Conservation (phyloP, 2,888 invertebrate genomes). For the Anodontia alba region DNA sequence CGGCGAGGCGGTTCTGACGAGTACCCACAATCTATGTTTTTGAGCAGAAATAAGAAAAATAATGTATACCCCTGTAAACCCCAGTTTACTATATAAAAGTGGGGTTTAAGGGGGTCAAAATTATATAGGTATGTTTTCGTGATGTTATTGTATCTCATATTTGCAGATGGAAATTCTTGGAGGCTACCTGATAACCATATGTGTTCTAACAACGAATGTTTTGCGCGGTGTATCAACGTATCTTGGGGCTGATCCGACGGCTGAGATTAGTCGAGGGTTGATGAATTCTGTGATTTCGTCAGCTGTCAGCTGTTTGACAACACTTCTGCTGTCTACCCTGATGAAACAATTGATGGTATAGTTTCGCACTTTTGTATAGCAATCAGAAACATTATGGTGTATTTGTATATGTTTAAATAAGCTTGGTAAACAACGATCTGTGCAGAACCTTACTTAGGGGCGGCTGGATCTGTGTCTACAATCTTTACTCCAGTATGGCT, state of each 20-base stretch:
- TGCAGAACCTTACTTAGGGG: too few species aligned
- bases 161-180: conserved; percentile 45
- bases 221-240: conserved; percentile 34
- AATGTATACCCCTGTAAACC: too few species aligned
- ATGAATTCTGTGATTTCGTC: conserved; percentile 37
- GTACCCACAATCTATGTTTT: too few species aligned
- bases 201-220: conserved; percentile 32
- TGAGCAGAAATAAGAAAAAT: too few species aligned
- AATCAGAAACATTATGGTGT: background rate
- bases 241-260: conserved; percentile 26
- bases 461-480: too few species aligned
- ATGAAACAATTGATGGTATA: conserved; percentile 31
- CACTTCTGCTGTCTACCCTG: conserved; percentile 13
- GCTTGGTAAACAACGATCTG: too few species aligned
- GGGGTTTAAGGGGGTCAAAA: too few species aligned
- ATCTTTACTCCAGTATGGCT: too few species aligned
- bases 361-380: conserved; percentile 8
- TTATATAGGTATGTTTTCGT: too few species aligned
- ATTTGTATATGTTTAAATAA: background rate
- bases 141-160: background rate
- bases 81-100: too few species aligned
- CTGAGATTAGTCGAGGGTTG: conserved; percentile 19
- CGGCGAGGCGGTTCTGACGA: too few species aligned
- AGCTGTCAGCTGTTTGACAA: conserved; percentile 19
- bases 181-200: conserved; percentile 31